Percentiles rank a stretch among this genome's conserved stretches.
These are phyloP conservation scores for Tineola bisselliella DNA, from an alignment of 2,888 invertebrate species.

Conservation along the genomic window DNA sequence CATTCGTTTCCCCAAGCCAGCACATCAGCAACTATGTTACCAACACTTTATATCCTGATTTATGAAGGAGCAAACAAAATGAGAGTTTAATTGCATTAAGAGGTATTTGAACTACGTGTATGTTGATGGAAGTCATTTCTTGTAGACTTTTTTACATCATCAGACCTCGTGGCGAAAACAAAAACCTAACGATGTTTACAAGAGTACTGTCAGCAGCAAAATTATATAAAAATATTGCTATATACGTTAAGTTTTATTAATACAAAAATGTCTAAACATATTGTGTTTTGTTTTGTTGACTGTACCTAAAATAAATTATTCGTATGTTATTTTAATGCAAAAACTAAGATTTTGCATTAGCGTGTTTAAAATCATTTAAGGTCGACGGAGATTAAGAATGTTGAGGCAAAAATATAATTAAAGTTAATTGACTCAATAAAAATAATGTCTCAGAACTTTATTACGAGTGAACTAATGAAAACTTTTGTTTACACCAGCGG, in stretches of 20 bases:
- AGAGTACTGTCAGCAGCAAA: not conserved
- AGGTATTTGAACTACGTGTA: conserved; percentile 1
- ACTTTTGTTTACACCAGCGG: not conserved
- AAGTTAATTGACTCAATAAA: not conserved
- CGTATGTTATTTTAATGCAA: not conserved
- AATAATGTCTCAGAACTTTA: not conserved
- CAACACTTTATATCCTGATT: not conserved
- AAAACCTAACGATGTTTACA: not conserved
- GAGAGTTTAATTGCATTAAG: not conserved
- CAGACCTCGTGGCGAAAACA: not conserved
- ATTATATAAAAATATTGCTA: not conserved
- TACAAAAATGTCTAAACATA: too few relatives aligned
- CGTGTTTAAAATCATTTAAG: not conserved
- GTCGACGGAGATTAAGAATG: not conserved
- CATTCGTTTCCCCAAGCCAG: too few relatives aligned
- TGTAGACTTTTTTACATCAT: not conserved
- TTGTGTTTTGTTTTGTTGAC: not conserved
- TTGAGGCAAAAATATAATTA: not conserved
- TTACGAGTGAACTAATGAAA: not conserved
- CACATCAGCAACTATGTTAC: not conserved
- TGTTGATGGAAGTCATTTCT: not conserved
- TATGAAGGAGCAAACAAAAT: not conserved
- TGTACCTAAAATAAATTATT: not conserved
- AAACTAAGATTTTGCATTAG: not conserved
- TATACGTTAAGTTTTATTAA: too few relatives aligned